Base-by-base conservation (phyloP, 2,113 vertebrate genomes). In the Paramisgurnus dabryanus region DNA sequence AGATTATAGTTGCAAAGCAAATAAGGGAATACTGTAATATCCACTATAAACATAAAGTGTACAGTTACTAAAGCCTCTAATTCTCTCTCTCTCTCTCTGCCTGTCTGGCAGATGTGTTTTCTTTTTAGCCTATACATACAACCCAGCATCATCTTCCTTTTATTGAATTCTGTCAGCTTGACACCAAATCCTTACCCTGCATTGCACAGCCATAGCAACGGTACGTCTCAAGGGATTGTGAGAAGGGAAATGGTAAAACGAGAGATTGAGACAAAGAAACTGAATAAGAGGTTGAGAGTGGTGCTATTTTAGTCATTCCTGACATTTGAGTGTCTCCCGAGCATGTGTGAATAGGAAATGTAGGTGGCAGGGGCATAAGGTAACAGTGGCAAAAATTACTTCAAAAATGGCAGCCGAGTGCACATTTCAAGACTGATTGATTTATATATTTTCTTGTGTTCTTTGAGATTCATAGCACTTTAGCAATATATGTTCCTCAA, bases 131-230 rank as follows among this genome's bases (percentile, higher is more conserved):
- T n/a, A 61, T n/a, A 74, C 6, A 15, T 15, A n/a, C 55, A 43
- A 2, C 58, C 8, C 8, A 1, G 13, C 45, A 9, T 53, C 61
- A 76, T 76, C 74, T 66, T 27, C 34, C 45, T 34, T 66, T 76
- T 76, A 66, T 55, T 76, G 61, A 66, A 66, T 66, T 76, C 61
- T 76, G 22, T 76, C 74, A 18, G 74, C 11, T 64, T 66, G 34
- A 58, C 6, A n/a, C 49, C 61, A 55, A 15, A 45, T 55, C 47
- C 49, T 81, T 47, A 68, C 53, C 53, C 27, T 27, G 66, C 74
- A 66, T 53, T 64, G 61, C 74, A 50, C 47, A 64, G 61, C 47
- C 61, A 53, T 76, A 40, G 63, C 60, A 76, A 76, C 73, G 9
- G 63, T 64, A 4, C 9, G 34, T 64, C 73, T 64, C 58, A 64